phyloP scores from a whole-genome alignment of 2,888 invertebrate species.

The Lampropteryx suffumata region DNA sequence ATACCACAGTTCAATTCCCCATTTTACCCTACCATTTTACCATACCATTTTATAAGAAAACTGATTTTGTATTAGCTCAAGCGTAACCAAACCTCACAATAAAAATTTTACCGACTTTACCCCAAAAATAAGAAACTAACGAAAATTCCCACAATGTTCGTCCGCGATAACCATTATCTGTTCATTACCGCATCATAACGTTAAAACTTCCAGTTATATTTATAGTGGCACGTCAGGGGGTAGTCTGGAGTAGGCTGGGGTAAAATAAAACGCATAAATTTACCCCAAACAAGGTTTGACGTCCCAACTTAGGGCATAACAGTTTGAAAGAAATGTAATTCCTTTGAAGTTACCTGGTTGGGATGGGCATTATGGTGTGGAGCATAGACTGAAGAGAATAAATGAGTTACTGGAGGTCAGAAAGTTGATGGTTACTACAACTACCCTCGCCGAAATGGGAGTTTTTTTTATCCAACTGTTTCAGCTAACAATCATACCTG shows the following conservation, averaged over 20 bases:
- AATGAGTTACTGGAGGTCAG: too few relatives aligned
- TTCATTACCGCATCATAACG: constrained; percentile 27
- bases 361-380: constrained; percentile 9
- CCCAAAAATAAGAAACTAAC: constrained; percentile 12
- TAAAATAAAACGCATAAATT: constrained; percentile 60
- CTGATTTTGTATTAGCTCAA: neutral
- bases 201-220: constrained; percentile 19
- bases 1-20: too few relatives aligned
- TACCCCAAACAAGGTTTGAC: constrained; percentile 53
- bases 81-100: neutral
- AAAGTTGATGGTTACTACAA: too few relatives aligned
- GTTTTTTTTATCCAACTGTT: too few relatives aligned
- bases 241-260: constrained; percentile 29
- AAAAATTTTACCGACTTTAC: constrained; percentile 6
- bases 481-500: too few relatives aligned
- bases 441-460: too few relatives aligned
- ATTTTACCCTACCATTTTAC: too few relatives aligned
- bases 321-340: constrained; percentile 49
- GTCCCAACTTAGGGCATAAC: constrained; percentile 55
- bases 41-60: too few relatives aligned
- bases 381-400: constrained; percentile 9
- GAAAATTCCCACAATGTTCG: constrained; percentile 13
- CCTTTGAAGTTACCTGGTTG: constrained; percentile 44
- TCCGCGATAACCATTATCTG: constrained; percentile 26
- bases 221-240: constrained; percentile 26